phyloP scores from a whole-genome alignment of 1,140 invertebrate species.

The Harpegnathos saltator region DNA sequence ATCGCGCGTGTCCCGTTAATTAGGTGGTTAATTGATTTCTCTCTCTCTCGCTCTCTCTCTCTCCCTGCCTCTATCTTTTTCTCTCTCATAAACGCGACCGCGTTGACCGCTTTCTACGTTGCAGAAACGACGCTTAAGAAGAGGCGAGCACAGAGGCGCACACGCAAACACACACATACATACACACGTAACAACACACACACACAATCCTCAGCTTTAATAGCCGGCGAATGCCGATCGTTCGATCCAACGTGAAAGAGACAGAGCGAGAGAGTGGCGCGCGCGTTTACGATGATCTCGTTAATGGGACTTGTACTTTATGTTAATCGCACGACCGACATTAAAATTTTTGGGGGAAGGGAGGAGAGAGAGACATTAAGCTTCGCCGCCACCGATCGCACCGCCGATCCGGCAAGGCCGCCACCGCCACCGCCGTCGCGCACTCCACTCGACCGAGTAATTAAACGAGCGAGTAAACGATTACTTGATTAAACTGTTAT shows the following conservation, averaged over 20 bases:
- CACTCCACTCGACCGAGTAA: slow-evolving; percentile 46
- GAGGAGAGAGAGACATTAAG: not conserved
- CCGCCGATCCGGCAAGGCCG: too few species aligned
- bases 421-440: not conserved
- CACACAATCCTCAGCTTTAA: slow-evolving; percentile 35
- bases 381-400: too few species aligned
- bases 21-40: slow-evolving; percentile 78
- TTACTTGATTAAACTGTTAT: slow-evolving; percentile 57
- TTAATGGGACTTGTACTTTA: slow-evolving; percentile 43
- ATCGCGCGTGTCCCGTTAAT: slow-evolving; percentile 75
- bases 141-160: too few species aligned
- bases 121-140: not conserved
- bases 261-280: too few species aligned
- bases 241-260: not conserved
- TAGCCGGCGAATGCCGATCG: not conserved
- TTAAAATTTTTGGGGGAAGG: too few species aligned
- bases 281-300: slow-evolving; percentile 24
- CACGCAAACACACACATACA: too few species aligned
- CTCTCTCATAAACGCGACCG: slow-evolving; percentile 38
- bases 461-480: slow-evolving; percentile 59
- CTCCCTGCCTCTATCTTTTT: slow-evolving; percentile 67
- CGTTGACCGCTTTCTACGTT: not conserved
- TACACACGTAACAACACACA: too few species aligned
- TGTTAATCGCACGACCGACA: slow-evolving; percentile 29
- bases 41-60: too few species aligned